phyloP scores from a whole-genome alignment of 1,140 invertebrate species.

The Drosophila asahinai region DNA sequence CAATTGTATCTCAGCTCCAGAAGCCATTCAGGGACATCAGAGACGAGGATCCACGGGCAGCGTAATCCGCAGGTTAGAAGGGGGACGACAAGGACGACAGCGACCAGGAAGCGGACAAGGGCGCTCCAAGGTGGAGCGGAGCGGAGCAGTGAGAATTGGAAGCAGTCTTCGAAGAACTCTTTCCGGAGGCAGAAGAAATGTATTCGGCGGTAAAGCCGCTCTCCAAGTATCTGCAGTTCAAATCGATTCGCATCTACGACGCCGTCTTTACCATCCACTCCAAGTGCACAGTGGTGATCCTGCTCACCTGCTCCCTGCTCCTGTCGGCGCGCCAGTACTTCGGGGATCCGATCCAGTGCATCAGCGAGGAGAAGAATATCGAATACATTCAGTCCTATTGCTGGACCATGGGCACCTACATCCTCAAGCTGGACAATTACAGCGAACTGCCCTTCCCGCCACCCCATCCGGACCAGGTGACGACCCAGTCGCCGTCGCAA shows the following conservation, averaged over 20 bases:
- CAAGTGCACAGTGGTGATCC: conserved; percentile 88
- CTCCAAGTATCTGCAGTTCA: conserved; percentile 87
- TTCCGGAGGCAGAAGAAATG: conserved; percentile 76
- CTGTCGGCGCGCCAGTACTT: conserved; percentile 90
- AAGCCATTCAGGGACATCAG: neutral
- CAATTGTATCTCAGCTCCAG: conserved; percentile 5
- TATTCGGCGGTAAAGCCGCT: conserved; percentile 80
- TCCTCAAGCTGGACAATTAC: conserved; percentile 84
- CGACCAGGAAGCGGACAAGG: neutral
- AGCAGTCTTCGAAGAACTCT: conserved; percentile 62
- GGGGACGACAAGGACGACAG: neutral
- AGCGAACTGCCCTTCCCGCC: neutral
- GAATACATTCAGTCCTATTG: conserved; percentile 91
- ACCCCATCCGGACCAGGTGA: neutral
- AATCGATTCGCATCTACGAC: conserved; percentile 88
- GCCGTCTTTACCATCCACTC: conserved; percentile 89
- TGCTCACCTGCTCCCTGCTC: conserved; percentile 88
- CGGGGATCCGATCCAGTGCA: conserved; percentile 90
- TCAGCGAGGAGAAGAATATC: conserved; percentile 86
- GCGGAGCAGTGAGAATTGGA: conserved; percentile 56
- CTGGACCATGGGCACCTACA: conserved; percentile 92
- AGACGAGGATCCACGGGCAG: neutral
- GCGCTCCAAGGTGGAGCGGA: conserved; percentile 13
- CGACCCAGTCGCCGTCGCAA: neutral
- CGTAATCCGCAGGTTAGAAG: neutral